Base-by-base conservation (phyloP, 2,113 vertebrate species). In the Megaptera novaeangliae region DNA sequence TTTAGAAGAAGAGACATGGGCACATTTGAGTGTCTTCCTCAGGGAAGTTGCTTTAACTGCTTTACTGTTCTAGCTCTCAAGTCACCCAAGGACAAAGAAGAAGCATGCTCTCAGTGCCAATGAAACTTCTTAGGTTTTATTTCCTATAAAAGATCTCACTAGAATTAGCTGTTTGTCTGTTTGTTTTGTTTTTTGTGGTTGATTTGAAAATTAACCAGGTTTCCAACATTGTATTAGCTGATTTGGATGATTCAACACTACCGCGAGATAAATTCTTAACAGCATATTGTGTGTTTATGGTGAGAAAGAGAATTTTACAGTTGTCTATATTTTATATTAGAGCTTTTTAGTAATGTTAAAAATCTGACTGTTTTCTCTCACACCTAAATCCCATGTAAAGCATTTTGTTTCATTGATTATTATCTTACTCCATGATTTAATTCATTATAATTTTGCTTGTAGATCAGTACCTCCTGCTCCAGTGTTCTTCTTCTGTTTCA, bases 391-490 rank as follows among this genome's bases (percentile, higher is more conserved):
- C 31, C 36, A 64, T n/a, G 14, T n/a, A 29, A 55, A 68, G 6
- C n/a, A 8, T 55, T 77, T 66, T 86, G 27, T 41, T 75, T 74
- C 25, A 27, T 31, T 18, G 21, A 49, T 36, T 72, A 49, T 72
- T 41, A n/a, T 66, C 4, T 72, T 77, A 75, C 20, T 10, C 2
- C 25, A 57, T 55, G 36, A 75, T 66, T 12, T 66, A 34, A 85
- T 86, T 64, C 27, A 75, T 52, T 57, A 9, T 49, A 36, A 46
- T 14, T 68, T 29, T 93, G 82, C 23, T 11, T 46, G 29, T 55
- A 29, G 0, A 78, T 34, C 14, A 44, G 29, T 44, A n/a, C 1
- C 0, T 0, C 46, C 21, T 57, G 21, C 8, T 21, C 27, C 39
- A 1, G 3, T 64, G 8, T 75, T 77, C 21, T 59, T 75, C 20